These are phyloP conservation scores for Leptodirus hochenwartii DNA, from an alignment of 2,888 invertebrate species.

Conservation along the genomic window DNA sequence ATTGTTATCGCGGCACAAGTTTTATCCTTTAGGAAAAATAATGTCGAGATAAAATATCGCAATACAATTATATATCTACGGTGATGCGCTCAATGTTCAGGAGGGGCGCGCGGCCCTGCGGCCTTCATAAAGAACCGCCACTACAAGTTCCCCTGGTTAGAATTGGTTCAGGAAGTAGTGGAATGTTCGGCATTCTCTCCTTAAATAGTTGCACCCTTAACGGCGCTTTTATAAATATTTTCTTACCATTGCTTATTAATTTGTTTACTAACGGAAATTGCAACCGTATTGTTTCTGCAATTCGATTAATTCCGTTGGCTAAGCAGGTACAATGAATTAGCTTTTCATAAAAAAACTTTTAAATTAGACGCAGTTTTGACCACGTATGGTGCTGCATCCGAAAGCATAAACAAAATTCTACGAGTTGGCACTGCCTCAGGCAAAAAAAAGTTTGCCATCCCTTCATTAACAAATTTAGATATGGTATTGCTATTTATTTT, in stretches of 20 bases:
- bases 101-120: no score
- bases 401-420: background rate
- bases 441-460: constrained; percentile 1
- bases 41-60: no score
- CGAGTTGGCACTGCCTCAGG: background rate
- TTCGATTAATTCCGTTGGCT: background rate
- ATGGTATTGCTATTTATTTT: background rate
- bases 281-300: no score
- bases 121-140: no score
- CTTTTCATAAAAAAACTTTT: no score
- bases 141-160: background rate
- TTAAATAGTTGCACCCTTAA: background rate
- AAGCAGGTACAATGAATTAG: constrained; percentile 1
- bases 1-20: no score
- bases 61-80: no score
- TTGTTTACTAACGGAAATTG: background rate
- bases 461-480: constrained; percentile 2
- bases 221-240: background rate
- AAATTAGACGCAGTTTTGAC: background rate
- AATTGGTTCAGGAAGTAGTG: no score
- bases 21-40: no score
- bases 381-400: background rate
- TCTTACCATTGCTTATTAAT: background rate
- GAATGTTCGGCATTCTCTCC: background rate
- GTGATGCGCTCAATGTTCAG: no score